Base-by-base conservation (phyloP, 2,888 invertebrate species). In the Apocheima hispidaria region DNA sequence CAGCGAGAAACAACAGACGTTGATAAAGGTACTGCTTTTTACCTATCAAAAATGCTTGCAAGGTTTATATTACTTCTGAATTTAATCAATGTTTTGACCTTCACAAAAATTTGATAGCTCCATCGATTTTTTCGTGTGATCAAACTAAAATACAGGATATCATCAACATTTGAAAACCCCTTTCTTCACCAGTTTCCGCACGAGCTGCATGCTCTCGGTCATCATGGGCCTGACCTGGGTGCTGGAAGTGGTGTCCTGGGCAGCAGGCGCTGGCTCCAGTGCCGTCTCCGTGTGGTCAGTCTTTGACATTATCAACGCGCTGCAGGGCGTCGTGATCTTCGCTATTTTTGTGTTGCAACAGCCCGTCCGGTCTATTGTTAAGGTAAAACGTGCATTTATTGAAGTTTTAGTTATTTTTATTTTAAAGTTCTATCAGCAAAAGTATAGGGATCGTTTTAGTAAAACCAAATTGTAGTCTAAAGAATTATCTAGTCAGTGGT, bases 161-260 rank as follows among this genome's bases (percentile, higher is more conserved):
- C n/a, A n/a, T n/a, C n/a, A 14, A 12, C 10, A 30, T 12, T 30
- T 30, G 1, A 10, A 30, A 26, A 26, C 26, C 26, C 0, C 46
- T 56, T 49, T 41, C 36, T 10, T 23, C n/a, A 74, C 63, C 67
- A 94, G 94, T 58, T 94, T 94, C 72, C 90, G 93, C 7, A 93
- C 94, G 49, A 94, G 94, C 69, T 87, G 94, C 65, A 84, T 95
- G 36, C 87, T 96, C 5, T 95, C 95, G 55, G 87, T 94, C 62
- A 93, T 96, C 64, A 95, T 96, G 94, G 95, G 95, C 0, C 84
- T 95, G 7, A 95, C 95, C 50, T 96, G 96, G 96, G 90, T 94
- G 28, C 91, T 96, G 80, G 96, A 96, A 81, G 91, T 96, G 66
- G 93, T 96, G 0, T 95, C 96, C 0, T 96, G 94, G 94, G 92